Evolutionary conservation across 2,888 invertebrate species (phyloP).

Genomic region (Agriopis marginaria): DNA sequence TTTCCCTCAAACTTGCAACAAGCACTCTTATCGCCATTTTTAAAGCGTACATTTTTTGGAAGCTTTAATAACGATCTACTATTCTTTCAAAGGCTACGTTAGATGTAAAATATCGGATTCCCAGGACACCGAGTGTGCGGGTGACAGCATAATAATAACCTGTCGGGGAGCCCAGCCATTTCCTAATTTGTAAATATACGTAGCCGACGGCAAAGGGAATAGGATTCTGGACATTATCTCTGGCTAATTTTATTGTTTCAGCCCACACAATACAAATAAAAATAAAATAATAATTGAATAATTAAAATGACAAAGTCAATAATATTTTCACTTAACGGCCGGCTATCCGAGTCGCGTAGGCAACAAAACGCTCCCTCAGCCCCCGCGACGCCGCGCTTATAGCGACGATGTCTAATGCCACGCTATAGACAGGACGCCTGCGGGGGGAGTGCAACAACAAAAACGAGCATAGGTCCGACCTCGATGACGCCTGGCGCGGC

Average conservation of each 20-base stretch:
- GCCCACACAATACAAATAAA: background rate
- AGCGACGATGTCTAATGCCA: too few relatives aligned
- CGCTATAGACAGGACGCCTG: too few relatives aligned
- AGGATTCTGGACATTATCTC: slow-evolving; percentile 11
- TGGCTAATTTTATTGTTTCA: slow-evolving; percentile 2
- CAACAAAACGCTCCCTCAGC: too few relatives aligned
- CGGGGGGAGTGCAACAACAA: too few relatives aligned
- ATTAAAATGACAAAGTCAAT: background rate
- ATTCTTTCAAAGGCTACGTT: slow-evolving; percentile 25
- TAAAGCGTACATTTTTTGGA: background rate
- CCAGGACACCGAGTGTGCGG: slow-evolving; percentile 29
- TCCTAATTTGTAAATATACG: slow-evolving; percentile 50
- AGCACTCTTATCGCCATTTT: background rate
- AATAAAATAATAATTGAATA: background rate
- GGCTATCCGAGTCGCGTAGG: too few relatives aligned
- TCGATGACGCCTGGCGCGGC: too few relatives aligned
- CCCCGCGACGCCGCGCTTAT: too few relatives aligned
- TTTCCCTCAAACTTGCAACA: background rate
- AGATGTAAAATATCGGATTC: slow-evolving; percentile 29
- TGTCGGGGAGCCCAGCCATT: slow-evolving; percentile 43
- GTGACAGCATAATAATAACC: slow-evolving; percentile 63
- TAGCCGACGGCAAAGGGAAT: slow-evolving; percentile 19
- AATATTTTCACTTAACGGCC: background rate
- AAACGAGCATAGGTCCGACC: too few relatives aligned
- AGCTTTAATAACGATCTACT: background rate